Evolutionary conservation across 2,113 vertebrate species (phyloP).

Genomic region (Heptranchias perlo): DNA sequence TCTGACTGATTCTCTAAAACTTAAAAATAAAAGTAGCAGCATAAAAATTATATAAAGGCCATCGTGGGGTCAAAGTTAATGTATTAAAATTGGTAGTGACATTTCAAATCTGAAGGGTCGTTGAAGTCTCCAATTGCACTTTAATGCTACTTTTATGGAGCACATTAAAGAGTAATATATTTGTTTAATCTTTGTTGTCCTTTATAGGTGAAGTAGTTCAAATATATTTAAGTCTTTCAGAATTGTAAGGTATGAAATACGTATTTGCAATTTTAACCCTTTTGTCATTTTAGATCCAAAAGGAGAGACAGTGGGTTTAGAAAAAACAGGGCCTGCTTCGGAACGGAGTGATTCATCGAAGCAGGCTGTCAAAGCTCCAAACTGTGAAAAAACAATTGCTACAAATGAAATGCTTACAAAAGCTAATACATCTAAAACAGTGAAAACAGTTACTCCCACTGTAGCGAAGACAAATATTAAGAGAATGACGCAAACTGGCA

Average conservation of each 20-base stretch:
- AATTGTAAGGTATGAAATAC: background rate
- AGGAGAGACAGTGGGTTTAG: slow-evolving; percentile 56
- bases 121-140: background rate
- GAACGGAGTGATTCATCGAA: slow-evolving; percentile 70
- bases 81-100: background rate
- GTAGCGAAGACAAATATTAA: slow-evolving; percentile 42
- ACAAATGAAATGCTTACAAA: slow-evolving; percentile 59
- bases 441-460: slow-evolving; percentile 50
- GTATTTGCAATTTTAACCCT: slow-evolving; percentile 39
- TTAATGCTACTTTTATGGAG: background rate
- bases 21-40: no score
- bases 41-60: background rate
- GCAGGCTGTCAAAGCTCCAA: slow-evolving; percentile 54
- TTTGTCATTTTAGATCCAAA: slow-evolving; percentile 59
- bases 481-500: slow-evolving; percentile 24
- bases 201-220: background rate
- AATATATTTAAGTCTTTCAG: background rate
- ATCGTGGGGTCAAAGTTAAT: background rate
- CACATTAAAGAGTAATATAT: background rate
- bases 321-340: slow-evolving; percentile 68
- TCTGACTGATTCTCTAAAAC: no score
- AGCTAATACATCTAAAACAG: slow-evolving; percentile 58
- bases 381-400: slow-evolving; percentile 45
- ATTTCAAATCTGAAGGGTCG: background rate
- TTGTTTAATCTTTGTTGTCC: background rate